Evolutionary conservation across 2,113 vertebrate genomes (phyloP).

Genomic region (Equus quagga): DNA sequence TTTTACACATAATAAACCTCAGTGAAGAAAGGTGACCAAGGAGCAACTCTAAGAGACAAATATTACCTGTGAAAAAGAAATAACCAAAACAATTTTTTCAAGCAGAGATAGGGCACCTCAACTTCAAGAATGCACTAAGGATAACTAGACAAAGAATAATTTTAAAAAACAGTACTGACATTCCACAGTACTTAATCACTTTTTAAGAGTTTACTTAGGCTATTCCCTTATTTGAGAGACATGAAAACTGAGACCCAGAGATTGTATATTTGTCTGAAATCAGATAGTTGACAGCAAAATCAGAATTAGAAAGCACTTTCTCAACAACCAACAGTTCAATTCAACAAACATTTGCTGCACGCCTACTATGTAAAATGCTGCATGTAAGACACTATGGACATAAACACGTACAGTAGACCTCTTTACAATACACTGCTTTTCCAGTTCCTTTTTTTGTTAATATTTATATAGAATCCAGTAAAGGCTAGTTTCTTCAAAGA

Average conservation of each 20-base stretch:
- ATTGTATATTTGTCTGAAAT: background rate
- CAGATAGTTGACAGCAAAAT: constrained; percentile 26
- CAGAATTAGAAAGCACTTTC: constrained; percentile 29
- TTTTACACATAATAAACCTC: constrained; percentile 9
- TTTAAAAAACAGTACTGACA: background rate
- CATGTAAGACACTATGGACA: background rate
- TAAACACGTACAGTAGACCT: background rate
- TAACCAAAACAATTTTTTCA: constrained; percentile 19
- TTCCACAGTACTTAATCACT: background rate
- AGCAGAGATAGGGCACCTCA: background rate
- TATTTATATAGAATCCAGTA: constrained; percentile 13
- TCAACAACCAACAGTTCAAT: background rate
- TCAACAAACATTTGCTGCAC: constrained; percentile 27
- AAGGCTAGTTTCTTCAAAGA: constrained; percentile 20
- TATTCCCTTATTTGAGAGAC: constrained; percentile 32
- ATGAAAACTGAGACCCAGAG: constrained; percentile 14
- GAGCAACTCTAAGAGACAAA: constrained; percentile 49
- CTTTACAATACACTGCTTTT: background rate
- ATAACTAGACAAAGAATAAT: background rate
- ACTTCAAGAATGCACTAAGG: background rate
- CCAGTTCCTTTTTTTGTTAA: background rate
- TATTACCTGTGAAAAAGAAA: constrained; percentile 21
- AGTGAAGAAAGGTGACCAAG: constrained; percentile 33
- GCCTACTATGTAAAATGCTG: background rate
- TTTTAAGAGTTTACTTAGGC: background rate